phyloP scores from a whole-genome alignment of 1,140 invertebrate species.

The Drosophila takahashii region DNA sequence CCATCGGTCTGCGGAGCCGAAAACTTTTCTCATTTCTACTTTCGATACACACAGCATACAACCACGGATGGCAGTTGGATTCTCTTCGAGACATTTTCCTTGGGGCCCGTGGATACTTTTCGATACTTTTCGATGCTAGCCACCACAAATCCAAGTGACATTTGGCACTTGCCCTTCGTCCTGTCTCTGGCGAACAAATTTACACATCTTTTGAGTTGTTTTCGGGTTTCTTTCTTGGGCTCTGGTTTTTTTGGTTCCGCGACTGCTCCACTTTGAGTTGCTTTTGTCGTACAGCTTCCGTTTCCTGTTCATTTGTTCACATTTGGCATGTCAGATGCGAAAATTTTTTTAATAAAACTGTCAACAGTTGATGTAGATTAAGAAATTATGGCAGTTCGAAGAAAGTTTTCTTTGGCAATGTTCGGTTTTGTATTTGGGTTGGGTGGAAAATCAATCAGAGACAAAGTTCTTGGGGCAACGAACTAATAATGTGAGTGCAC shows the following conservation, averaged over 20 bases:
- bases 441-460: constrained; percentile 49
- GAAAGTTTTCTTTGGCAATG: constrained; percentile 37
- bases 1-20: constrained; percentile 48
- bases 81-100: constrained; percentile 24
- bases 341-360: constrained; percentile 82
- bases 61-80: constrained; percentile 25
- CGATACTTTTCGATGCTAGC: constrained; percentile 35
- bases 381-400: constrained; percentile 71
- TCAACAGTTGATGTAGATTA: constrained; percentile 81
- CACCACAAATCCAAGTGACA: constrained; percentile 67
- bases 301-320: constrained; percentile 81
- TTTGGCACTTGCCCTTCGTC: constrained; percentile 73
- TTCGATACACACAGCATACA: constrained; percentile 63
- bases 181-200: constrained; percentile 61
- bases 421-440: constrained; percentile 17
- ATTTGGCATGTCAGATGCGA: constrained; percentile 70
- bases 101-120: constrained; percentile 11
- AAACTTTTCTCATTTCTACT: constrained; percentile 83
- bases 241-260: constrained; percentile 17
- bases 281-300: constrained; percentile 72
- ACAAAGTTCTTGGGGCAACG: constrained; percentile 35
- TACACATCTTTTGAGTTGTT: constrained; percentile 73
- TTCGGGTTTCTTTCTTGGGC: constrained; percentile 41
- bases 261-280: constrained; percentile 22
- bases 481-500: constrained; percentile 32